Base-by-base conservation (phyloP, 1,140 invertebrate genomes). In the Gonatopus flavifemur region DNA sequence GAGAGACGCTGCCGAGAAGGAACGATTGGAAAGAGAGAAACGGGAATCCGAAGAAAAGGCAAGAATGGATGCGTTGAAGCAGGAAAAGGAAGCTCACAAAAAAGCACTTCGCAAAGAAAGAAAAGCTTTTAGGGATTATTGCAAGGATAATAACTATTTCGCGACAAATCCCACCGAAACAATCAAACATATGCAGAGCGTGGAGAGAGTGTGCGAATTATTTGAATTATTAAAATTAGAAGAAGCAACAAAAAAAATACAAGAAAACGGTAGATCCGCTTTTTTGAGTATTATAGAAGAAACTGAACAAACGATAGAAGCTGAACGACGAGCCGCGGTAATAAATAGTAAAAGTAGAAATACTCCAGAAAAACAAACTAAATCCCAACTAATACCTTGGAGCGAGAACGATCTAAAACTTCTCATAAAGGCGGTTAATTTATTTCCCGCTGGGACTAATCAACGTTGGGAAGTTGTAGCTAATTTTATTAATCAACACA, bases 381-480 rank as follows among this genome's bases (percentile, higher is more conserved):
- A 80, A 47, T 72, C 74, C 22, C 63, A 77, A 4, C 74, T 84
- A 7, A 78, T 84, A 2, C 69, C 69, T 6, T 98, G 96, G 96
- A 84, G 80, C 15, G 82, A 85, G 40, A 83, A 84, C 43, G 94
- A 98, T 62, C 78, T 94, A 1, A 90, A 94, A 59, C 72, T 96
- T 13, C 80, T 98, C 1, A 95, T 98, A 15, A 98, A 98, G 75
- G 94, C 92, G 25, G 94, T 98, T 0, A 98, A 97, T 80, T 69
- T 98, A 2, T 98, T 98, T 72, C 95, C 96, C 0, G 94, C 94
- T 32, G 96, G 96, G 12, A 98, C 96, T 0, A 91, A 88, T 72
- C 90, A 96, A 67, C 83, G 94, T 59, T 98, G 95, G 96, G 94
- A 98, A 49, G 93, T 96, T 0, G 91, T 98, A 2, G 91, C 95